phyloP scores from a whole-genome alignment of 2,113 vertebrate genomes.

The Romanogobio albipinnatus region DNA sequence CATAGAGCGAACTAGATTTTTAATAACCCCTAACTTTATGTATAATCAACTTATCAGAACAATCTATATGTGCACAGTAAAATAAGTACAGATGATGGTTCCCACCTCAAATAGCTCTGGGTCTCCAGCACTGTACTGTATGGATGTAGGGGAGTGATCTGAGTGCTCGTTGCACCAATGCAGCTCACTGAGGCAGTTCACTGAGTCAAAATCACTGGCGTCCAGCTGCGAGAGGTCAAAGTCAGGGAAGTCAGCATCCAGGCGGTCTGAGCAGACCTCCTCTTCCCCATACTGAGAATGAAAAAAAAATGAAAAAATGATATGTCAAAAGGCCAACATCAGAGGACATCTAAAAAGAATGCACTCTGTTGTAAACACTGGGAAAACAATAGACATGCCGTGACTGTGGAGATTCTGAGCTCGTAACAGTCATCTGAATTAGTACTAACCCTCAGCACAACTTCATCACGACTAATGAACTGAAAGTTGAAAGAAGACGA shows the following conservation, averaged over 20 bases:
- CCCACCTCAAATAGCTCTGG: conserved; percentile 91
- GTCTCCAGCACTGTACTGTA: conserved; percentile 87
- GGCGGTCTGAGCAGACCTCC: conserved; percentile 87
- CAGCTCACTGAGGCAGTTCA: conserved; percentile 89
- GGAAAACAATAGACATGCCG: conserved; percentile 40
- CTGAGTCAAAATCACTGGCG: conserved; percentile 90
- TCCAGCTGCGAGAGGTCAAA: conserved; percentile 98
- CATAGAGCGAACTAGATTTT: no score
- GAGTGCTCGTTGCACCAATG: conserved; percentile 90
- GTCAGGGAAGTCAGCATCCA: conserved; percentile 93
- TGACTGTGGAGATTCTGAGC: conserved; percentile 14
- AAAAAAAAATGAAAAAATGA: conserved; percentile 43
- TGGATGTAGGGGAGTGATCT: conserved; percentile 79
- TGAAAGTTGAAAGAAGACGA: neutral
- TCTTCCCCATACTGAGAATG: conserved; percentile 84
- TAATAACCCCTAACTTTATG: no score
- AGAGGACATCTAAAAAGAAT: conserved; percentile 56
- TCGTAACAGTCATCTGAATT: conserved; percentile 30
- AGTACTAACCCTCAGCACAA: conserved; percentile 63
- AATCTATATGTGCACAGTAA: neutral
- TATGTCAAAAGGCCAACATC: conserved; percentile 58
- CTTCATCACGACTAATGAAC: conserved; percentile 65
- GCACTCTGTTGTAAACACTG: conserved; percentile 11
- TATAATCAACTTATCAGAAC: neutral
- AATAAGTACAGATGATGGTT: neutral